phyloP scores from a whole-genome alignment of 2,888 invertebrate species.

The Lordiphosa fenestrarum region DNA sequence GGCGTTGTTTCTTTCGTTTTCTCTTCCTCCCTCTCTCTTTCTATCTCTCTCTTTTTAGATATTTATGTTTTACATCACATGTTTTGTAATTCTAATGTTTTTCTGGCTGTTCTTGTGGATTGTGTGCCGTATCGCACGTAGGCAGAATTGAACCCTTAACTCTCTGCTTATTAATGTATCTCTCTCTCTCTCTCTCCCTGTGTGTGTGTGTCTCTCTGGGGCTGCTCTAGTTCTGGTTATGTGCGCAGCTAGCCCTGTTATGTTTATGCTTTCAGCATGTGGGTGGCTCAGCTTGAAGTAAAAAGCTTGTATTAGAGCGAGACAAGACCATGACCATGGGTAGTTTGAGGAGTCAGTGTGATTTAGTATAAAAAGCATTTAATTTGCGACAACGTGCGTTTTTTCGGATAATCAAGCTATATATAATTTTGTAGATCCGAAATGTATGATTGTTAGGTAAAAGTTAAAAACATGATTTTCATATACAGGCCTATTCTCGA shows the following conservation, averaged over 20 bases:
- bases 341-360: no score
- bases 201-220: slow-evolving; percentile 2
- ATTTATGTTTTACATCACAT: slow-evolving; percentile 21
- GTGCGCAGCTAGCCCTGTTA: background rate
- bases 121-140: slow-evolving; percentile 60
- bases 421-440: no score
- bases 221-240: slow-evolving; percentile 25
- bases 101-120: slow-evolving; percentile 43
- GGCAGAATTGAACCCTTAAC: slow-evolving; percentile 42
- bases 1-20: slow-evolving; percentile 6
- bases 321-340: no score
- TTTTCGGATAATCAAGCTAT: no score
- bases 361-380: no score
- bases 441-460: no score
- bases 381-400: no score
- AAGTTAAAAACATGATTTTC: no score
- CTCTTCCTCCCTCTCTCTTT: no score
- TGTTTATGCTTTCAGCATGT: background rate
- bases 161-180: slow-evolving; percentile 1
- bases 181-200: slow-evolving; percentile 7
- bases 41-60: slow-evolving; percentile 15
- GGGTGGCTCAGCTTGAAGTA: slow-evolving; percentile 1
- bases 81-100: slow-evolving; percentile 26
- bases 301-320: background rate
- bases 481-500: no score